These are phyloP conservation scores for Helicolenus hilgendorfi DNA, from an alignment of 2,797 vertebrate species.

Conservation along the genomic window DNA sequence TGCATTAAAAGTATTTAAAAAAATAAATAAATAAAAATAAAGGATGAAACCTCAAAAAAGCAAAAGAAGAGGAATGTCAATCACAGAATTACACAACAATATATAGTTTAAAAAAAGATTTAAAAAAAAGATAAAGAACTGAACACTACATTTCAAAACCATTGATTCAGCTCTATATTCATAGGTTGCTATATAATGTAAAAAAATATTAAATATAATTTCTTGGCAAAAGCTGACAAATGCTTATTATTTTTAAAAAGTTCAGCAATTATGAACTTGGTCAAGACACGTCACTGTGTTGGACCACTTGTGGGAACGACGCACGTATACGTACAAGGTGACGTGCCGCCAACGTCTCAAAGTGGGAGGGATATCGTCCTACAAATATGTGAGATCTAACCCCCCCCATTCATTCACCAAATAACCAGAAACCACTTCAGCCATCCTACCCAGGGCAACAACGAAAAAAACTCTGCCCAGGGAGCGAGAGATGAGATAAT, in stretches of 20 bases:
- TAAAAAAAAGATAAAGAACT: not conserved
- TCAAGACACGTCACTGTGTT: conserved; percentile 38
- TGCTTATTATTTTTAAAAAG: conserved; percentile 8
- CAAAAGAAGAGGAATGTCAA: not conserved
- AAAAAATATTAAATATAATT: not conserved
- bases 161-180: not conserved
- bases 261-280: conserved; percentile 20
- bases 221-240: not conserved
- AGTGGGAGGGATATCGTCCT: conserved; percentile 90
- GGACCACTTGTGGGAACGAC: conserved; percentile 66
- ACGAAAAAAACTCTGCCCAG: not conserved
- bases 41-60: not conserved
- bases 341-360: conserved; percentile 86
- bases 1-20: no score
- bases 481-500: not conserved
- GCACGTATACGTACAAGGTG: conserved; percentile 82
- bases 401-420: conserved; percentile 56
- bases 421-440: conserved; percentile 61
- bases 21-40: not conserved
- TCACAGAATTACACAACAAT: not conserved
- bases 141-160: not conserved
- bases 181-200: not conserved
- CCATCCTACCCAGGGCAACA: conserved; percentile 15
- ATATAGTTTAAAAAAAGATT: not conserved
- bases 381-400: conserved; percentile 84